A percentile compares a stretch with the other conserved stretches of the same genome.
Conservation (phyloP, 2,797 vertebrate genomes). For the Enteromius unitaeniatus region DNA sequence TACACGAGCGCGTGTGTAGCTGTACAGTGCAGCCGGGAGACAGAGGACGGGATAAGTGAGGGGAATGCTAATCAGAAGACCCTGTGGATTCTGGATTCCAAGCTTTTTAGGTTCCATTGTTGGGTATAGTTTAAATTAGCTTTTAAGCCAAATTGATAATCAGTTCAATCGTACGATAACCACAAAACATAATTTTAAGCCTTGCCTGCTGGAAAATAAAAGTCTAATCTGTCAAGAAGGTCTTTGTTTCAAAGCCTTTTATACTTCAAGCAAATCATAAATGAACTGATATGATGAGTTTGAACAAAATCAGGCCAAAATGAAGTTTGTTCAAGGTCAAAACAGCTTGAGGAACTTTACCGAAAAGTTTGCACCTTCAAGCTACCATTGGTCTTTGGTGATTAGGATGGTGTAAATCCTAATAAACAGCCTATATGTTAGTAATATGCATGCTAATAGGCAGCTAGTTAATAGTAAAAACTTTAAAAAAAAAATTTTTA, state of each 20-base stretch:
- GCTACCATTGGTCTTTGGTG: background rate
- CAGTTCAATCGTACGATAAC: background rate
- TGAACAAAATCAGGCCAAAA: background rate
- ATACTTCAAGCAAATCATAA: background rate
- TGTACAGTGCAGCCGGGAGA: slow-evolving; percentile 22
- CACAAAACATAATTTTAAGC: background rate
- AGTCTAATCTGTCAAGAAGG: background rate
- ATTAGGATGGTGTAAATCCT: background rate
- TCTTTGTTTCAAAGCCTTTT: background rate
- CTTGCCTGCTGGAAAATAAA: background rate
- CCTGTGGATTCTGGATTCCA: slow-evolving; percentile 10
- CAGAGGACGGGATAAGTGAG: background rate
- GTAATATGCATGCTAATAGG: background rate
- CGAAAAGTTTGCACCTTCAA: background rate
- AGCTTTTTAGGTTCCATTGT: slow-evolving; percentile 3
- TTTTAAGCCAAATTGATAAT: background rate
- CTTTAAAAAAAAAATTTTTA: too few species aligned
- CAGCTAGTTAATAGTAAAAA: background rate
- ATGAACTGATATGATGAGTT: background rate
- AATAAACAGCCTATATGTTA: background rate
- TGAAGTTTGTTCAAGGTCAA: background rate
- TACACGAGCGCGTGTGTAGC: slow-evolving; percentile 9
- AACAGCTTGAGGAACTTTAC: background rate
- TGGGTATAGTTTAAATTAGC: slow-evolving; percentile 13
- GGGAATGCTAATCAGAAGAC: slow-evolving; percentile 54